Evolutionary conservation across 2,888 invertebrate genomes (phyloP).

Genomic region (Idaea dimidiata): DNA sequence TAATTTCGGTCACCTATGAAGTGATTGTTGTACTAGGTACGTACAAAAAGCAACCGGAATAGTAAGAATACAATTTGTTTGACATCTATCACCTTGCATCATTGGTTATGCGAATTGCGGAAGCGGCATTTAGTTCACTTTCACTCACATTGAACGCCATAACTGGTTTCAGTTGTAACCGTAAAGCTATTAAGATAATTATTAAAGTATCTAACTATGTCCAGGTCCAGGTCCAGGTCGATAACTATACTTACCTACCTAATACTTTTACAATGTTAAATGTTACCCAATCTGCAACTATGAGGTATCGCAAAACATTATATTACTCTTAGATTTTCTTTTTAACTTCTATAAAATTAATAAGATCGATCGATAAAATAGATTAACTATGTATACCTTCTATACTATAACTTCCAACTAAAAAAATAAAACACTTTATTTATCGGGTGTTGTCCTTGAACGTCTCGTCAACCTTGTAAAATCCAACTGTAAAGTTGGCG

Average conservation of each 20-base stretch:
- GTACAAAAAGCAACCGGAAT: background rate
- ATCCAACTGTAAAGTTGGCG: no score
- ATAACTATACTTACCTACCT: background rate
- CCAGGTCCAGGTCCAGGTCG: slow-evolving; percentile 5
- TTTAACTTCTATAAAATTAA: no score
- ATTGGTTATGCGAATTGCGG: slow-evolving; percentile 58
- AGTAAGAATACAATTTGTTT: slow-evolving; percentile 10
- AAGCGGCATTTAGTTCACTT: slow-evolving; percentile 50
- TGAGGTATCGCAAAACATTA: background rate
- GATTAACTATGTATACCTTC: no score
- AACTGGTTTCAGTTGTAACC: slow-evolving; percentile 36
- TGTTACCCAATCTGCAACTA: background rate
- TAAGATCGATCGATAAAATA: no score
- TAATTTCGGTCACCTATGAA: slow-evolving; percentile 8
- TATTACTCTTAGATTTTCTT: no score
- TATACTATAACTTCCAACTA: no score
- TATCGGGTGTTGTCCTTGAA: no score
- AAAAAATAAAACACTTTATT: no score
- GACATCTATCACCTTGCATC: slow-evolving; percentile 49
- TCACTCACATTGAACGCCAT: slow-evolving; percentile 43
- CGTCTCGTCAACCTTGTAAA: no score
- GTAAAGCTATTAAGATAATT: slow-evolving; percentile 4
- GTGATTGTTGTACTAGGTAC: background rate
- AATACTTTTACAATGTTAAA: no score
- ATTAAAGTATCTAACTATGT: slow-evolving; percentile 2